Percentiles rank a stretch among this genome's conserved stretches.
These are phyloP conservation scores for Eulemur mongoz DNA, from an alignment of 2,797 vertebrate species.

Conservation along the genomic window DNA sequence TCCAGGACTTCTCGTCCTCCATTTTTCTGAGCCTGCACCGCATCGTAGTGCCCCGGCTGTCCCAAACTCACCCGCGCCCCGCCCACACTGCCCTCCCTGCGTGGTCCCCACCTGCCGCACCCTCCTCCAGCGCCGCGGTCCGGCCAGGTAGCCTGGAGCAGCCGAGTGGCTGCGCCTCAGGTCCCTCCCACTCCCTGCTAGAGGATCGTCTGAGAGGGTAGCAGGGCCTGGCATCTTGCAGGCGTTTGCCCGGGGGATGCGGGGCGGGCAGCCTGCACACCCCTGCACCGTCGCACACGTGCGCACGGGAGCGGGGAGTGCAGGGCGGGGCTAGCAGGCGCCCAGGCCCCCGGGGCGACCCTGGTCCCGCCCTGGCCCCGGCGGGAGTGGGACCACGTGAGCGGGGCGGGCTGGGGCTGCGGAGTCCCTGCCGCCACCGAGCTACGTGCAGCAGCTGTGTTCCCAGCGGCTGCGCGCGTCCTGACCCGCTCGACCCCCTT, in stretches of 20 bases:
- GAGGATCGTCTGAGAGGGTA: neutral
- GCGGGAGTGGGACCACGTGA: conserved; percentile 28
- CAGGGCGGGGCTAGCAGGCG: neutral
- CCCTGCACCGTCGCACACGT: neutral
- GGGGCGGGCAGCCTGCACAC: neutral
- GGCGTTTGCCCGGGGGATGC: neutral
- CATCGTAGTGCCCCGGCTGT: neutral
- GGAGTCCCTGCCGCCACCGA: neutral
- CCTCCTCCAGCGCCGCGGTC: neutral
- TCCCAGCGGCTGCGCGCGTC: neutral
- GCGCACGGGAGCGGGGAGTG: neutral
- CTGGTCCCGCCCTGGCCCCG: neutral
- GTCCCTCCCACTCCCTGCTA: neutral
- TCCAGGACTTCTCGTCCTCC: neutral
- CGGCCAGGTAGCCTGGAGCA: neutral
- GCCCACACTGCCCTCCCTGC: neutral
- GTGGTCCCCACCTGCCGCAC: neutral
- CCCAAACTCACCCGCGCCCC: neutral
- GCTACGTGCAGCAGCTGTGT: conserved; percentile 55
- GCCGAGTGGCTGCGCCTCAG: neutral
- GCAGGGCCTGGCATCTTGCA: neutral
- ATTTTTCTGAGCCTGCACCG: neutral
- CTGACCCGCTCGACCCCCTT: neutral
- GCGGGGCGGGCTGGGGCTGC: neutral
- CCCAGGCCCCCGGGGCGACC: neutral